Base-by-base conservation (phyloP, 2,888 invertebrate genomes). In the Creontiades dilutus region DNA sequence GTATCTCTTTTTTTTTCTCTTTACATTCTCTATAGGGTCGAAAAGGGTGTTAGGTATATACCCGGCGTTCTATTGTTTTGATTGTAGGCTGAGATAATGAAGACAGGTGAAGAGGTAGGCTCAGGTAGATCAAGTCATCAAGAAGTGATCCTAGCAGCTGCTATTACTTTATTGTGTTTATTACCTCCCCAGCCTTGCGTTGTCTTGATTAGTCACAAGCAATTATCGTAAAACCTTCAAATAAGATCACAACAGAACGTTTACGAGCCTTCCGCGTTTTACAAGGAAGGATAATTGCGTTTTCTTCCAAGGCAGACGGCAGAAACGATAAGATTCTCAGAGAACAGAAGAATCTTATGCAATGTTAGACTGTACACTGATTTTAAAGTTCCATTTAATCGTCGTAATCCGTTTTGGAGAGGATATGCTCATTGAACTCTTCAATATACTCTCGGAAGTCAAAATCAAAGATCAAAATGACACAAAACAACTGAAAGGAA, bases 101-200 rank as follows among this genome's bases (percentile, higher is more conserved):
- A 75, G 76, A 76, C 76, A 76, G 76, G 76, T 76, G 78, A 47
- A 9, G 68, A 68, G 68, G 68, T 23, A 68, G 68, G 78, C 78
- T 37, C 78, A 78, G 78, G 78, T 78, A 78, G 78, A 78, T 14
- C 78, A 78, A 78, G 78, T 78, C 78, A 78, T 78, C 78, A 78
- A 78, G 78, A 78, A 47, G 78, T 28, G 78, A 78, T 47, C 46
- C 78, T 78, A n/a, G 78, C 78, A 78, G 28, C 78, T 78, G 78
- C 78, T 78, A 78, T 78, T 78, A 46, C 37, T 78, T 78, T 28
- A 13, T 46, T n/a, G 47, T 47, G 78, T 78, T 78, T 78, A 47
- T 28, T 4, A 47, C 46, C 52, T 2, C 52, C 11, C 14, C 52
- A 16, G 14, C 52, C 52, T 11, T 52, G 52, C 37, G 57, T 16